A percentile compares a stretch with the other conserved stretches of the same genome.
These are phyloP conservation scores for Torymus aiolomorphi DNA, from an alignment of 2,888 invertebrate species.

Conservation along the genomic window DNA sequence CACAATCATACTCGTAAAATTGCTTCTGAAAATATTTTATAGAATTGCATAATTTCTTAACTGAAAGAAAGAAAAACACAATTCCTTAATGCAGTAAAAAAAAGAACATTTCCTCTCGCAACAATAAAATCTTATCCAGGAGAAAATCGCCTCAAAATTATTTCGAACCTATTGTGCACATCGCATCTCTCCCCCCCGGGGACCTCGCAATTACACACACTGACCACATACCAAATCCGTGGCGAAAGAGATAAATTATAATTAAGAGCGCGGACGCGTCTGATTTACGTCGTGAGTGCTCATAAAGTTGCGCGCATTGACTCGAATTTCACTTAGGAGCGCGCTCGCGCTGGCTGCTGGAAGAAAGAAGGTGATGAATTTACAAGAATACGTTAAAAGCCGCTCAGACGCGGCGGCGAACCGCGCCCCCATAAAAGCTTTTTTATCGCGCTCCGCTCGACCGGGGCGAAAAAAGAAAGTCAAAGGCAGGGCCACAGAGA, in stretches of 20 bases:
- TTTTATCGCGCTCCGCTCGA: slow-evolving; percentile 42
- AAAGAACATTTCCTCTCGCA: no score
- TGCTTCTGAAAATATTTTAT: no score
- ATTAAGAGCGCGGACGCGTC: slow-evolving; percentile 3
- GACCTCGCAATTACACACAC: no score
- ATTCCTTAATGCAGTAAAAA: no score
- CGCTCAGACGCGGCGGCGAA: slow-evolving; percentile 19
- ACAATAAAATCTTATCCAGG: no score
- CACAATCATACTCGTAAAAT: no score
- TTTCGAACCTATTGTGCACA: no score
- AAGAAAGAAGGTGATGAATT: slow-evolving; percentile 42
- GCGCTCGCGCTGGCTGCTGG: no score
- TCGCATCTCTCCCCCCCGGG: no score
- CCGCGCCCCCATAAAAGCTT: slow-evolving; percentile 42
- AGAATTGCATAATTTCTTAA: no score
- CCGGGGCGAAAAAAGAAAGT: slow-evolving; percentile 19
- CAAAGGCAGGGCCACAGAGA: neutral
- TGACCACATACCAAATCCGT: neutral
- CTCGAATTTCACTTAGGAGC: slow-evolving; percentile 26
- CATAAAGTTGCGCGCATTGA: slow-evolving; percentile 23
- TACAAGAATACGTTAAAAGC: slow-evolving; percentile 54
- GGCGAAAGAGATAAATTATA: slow-evolving; percentile 15
- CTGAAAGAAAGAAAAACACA: no score
- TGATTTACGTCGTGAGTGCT: slow-evolving; percentile 23
- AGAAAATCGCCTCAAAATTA: no score